Percentiles rank a stretch among this genome's conserved stretches.
Evolutionary conservation across 2,797 vertebrate species (phyloP).

Genomic region (Acrossocheilus fasciatus): DNA sequence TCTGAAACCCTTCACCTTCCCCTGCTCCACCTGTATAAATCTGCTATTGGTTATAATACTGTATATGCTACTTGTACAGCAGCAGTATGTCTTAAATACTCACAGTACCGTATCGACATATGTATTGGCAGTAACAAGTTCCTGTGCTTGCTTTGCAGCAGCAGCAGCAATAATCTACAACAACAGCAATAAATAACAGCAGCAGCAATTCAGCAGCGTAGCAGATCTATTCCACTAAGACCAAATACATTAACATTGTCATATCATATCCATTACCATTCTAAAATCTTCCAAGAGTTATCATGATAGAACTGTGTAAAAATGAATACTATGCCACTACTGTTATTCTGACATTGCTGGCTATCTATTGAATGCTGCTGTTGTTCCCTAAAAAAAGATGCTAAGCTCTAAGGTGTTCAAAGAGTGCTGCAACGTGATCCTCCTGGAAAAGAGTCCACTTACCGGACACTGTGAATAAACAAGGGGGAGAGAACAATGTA

Average conservation of each 20-base stretch:
- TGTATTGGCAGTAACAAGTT: not conserved
- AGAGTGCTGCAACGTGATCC: conserved; percentile 29
- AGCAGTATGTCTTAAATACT: not conserved
- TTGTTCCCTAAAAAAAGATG: conserved; percentile 8
- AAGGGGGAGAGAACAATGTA: conserved; percentile 3
- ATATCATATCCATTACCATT: not conserved
- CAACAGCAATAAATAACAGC: not conserved
- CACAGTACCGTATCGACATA: not conserved
- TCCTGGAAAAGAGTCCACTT: conserved; percentile 22
- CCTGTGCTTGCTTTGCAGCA: not conserved
- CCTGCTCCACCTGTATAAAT: not conserved
- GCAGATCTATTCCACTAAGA: not conserved
- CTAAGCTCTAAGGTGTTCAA: not conserved
- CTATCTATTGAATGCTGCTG: not conserved
- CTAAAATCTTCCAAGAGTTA: not conserved
- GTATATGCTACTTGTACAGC: not conserved
- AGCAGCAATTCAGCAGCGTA: not conserved
- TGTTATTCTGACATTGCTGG: not conserved
- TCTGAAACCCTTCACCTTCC: not conserved
- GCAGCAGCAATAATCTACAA: not conserved
- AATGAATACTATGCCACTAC: not conserved
- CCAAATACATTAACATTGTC: not conserved
- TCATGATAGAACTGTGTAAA: not conserved
- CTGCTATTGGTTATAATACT: not conserved
- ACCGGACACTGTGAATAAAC: conserved; percentile 16